Base-by-base conservation (phyloP, 2,888 invertebrate genomes). In the Agriopis marginaria region DNA sequence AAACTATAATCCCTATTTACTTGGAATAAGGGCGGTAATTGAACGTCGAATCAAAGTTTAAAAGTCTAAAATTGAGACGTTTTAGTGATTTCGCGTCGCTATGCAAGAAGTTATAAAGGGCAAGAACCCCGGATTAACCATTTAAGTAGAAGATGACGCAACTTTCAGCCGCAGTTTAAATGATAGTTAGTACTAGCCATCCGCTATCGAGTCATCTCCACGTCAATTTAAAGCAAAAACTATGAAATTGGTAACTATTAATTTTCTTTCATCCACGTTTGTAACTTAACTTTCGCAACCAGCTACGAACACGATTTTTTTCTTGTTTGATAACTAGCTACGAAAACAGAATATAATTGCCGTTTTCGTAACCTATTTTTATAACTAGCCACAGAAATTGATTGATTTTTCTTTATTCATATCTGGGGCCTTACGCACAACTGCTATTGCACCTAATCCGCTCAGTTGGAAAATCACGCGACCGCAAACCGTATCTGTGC, bases 91-190 rank as follows among this genome's bases (percentile, higher is more conserved):
- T 75, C 63, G 68, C 70, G 65, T 68, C 39, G 66, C 63, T 45
- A 58, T 44, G 66, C 59, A 56, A 63, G 44, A 50, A 56, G 49
- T 55, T 39, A 23, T 68, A 59, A 59, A 70, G 77, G 73, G 58
- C 75, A 75, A 74, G 72, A 73, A 77, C 77, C 74, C 71, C 74
- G 71, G 72, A 69, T 74, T 55, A 66, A 64, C 61, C 44, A 67
- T 51, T 53, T 56, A 66, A 51, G 47, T 47, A 63, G 63, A 58
- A 64, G 66, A 40, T 75, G 75, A 71, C 70, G 73, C 68, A 69
- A 71, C 42, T 56, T 17, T 2, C 55, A 17, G 66, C 47, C 44
- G 14, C 32, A 58, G 58, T 2, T 23, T 58, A 47, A 8, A n/a
- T 32, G 9, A 12, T 0, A 58, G 58, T 58, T 45, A 47, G 45